phyloP scores from a whole-genome alignment of 1,140 invertebrate species.

The Temnothorax longispinosus region DNA sequence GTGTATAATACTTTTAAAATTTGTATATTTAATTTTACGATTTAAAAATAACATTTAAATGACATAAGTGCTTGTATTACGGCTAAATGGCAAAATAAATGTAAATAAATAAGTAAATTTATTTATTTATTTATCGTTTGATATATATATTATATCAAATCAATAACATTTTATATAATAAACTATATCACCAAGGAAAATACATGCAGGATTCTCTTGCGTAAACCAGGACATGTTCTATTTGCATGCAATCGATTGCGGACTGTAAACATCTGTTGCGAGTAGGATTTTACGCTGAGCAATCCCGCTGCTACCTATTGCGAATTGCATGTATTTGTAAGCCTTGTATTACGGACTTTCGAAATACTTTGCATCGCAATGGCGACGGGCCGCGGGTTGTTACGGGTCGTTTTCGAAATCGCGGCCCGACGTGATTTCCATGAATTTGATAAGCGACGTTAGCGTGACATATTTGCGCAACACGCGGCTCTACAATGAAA shows the following conservation, averaged over 20 bases:
- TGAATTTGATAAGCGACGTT: slow-evolving; percentile 29
- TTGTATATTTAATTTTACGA: neutral
- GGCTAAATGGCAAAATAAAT: neutral
- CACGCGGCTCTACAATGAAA: slow-evolving; percentile 7
- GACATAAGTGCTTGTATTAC: neutral
- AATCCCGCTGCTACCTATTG: neutral
- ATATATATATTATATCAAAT: neutral
- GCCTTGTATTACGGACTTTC: neutral
- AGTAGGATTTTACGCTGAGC: neutral
- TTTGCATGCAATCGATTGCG: slow-evolving; percentile 23
- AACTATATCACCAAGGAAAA: neutral
- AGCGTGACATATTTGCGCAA: slow-evolving; percentile 30
- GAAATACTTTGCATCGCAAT: slow-evolving; percentile 20
- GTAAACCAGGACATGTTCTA: slow-evolving; percentile 21
- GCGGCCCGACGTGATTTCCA: slow-evolving; percentile 1
- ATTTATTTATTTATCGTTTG: neutral
- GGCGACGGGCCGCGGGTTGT: neutral
- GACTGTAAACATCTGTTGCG: neutral
- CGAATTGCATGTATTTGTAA: neutral
- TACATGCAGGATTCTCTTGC: neutral
- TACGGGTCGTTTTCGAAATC: slow-evolving; percentile 13
- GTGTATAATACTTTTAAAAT: neutral
- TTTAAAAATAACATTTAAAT: neutral
- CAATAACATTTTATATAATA: slow-evolving; percentile 1
- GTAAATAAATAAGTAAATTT: neutral